These are phyloP conservation scores for Mesorhabditis spiculigera DNA, from an alignment of 2,888 invertebrate species.

Conservation along the genomic window DNA sequence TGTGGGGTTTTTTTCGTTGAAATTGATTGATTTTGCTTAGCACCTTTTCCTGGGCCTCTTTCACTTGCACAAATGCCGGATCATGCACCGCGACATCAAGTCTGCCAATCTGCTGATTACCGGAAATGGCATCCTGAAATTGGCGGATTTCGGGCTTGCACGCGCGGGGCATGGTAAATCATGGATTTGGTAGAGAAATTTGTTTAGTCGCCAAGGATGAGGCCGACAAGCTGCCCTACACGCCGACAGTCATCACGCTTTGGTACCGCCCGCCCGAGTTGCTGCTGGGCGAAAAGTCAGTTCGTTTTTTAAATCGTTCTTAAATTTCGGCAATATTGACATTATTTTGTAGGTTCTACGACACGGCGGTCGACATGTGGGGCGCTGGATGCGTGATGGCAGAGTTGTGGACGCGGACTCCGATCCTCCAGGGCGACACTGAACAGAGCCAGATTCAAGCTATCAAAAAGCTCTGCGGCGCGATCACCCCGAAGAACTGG, in stretches of 20 bases:
- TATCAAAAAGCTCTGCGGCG: constrained; percentile 94
- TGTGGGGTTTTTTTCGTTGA: too few relatives aligned
- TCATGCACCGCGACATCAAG: constrained; percentile 90
- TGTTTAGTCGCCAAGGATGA: too few relatives aligned
- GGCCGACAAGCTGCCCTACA: constrained; percentile 66
- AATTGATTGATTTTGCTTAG: not conserved
- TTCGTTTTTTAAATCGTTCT: too few relatives aligned
- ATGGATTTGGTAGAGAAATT: too few relatives aligned
- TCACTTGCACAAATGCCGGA: constrained; percentile 89
- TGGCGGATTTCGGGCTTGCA: constrained; percentile 95
- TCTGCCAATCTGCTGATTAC: constrained; percentile 96
- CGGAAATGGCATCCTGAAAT: constrained; percentile 84
- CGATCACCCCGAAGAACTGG: constrained; percentile 88
- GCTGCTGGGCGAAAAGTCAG: constrained; percentile 45
- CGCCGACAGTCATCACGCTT: constrained; percentile 93
- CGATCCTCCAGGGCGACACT: constrained; percentile 69
- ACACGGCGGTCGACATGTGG: constrained; percentile 88
- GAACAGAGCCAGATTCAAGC: constrained; percentile 91
- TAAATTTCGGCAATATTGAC: too few relatives aligned
- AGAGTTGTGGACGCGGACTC: constrained; percentile 91
- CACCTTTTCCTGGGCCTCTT: constrained; percentile 66
- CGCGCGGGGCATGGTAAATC: constrained; percentile 63
- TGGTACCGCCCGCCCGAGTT: constrained; percentile 72
- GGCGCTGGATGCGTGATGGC: constrained; percentile 97
- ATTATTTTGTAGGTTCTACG: constrained; percentile 73